Percentiles rank a stretch among this genome's conserved stretches.
phyloP scores from a whole-genome alignment of 2,797 vertebrate genomes.

The Siniperca scherzeri region DNA sequence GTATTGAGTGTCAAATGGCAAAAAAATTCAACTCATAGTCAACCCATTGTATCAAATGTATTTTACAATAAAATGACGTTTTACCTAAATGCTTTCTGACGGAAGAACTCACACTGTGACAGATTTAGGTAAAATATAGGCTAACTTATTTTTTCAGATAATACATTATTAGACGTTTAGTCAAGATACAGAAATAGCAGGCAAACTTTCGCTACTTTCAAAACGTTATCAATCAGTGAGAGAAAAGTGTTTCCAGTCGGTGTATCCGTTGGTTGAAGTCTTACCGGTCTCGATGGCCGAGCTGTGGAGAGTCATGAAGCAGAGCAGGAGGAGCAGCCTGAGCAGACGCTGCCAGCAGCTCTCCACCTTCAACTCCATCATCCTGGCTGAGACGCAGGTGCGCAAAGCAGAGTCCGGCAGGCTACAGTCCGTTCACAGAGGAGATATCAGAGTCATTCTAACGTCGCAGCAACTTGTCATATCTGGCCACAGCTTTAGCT shows the following conservation, averaged over 20 bases:
- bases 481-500: not conserved
- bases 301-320: conserved; percentile 52
- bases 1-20: not conserved
- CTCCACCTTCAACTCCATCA: conserved; percentile 68
- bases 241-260: conserved; percentile 10
- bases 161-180: not conserved
- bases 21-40: not conserved
- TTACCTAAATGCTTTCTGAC: not conserved
- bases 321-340: conserved; percentile 71
- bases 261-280: conserved; percentile 3
- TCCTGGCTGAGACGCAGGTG: not conserved
- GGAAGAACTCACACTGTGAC: not conserved
- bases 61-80: not conserved
- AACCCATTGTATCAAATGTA: not conserved
- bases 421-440: conserved; percentile 23
- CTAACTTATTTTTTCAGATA: not conserved
- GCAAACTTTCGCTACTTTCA: not conserved
- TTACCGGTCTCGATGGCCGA: conserved; percentile 85
- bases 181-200: not conserved
- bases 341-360: conserved; percentile 48
- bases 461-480: not conserved
- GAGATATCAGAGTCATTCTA: conserved; percentile 1
- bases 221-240: conserved; percentile 13
- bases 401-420: not conserved
- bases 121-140: not conserved